phyloP scores from a whole-genome alignment of 2,113 vertebrate species.

The Rhinolophus sinicus region DNA sequence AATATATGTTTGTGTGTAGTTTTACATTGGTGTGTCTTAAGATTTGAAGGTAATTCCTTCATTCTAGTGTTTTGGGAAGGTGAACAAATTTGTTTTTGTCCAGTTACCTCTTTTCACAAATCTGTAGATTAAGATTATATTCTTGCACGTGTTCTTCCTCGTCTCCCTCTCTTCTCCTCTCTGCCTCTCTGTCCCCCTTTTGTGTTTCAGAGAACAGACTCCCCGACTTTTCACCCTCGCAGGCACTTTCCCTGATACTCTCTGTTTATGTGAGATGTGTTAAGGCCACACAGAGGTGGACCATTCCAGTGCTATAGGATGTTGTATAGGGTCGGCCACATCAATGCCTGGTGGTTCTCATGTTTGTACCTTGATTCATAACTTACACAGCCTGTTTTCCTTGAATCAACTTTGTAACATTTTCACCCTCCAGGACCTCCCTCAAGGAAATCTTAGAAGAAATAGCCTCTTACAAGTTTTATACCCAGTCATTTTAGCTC shows the following conservation, averaged over 20 bases:
- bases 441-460: not conserved
- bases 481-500: not conserved
- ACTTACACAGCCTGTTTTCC: not conserved
- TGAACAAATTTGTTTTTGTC: not conserved
- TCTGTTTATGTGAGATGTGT: not conserved
- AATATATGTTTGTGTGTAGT: too few species aligned
- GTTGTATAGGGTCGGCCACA: not conserved
- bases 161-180: not conserved
- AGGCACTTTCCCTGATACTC: not conserved
- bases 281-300: fast-evolving
- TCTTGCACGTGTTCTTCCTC: fast-evolving
- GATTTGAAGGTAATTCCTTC: not conserved
- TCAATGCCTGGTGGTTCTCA: fast-evolving
- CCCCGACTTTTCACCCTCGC: not conserved
- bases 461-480: too few species aligned
- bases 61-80: not conserved
- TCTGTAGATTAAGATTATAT: not conserved
- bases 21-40: not conserved
- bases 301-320: fast-evolving
- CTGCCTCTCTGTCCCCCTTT: fast-evolving
- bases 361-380: not conserved
- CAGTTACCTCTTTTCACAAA: not conserved
- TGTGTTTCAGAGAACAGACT: not conserved
- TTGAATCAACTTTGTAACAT: not conserved
- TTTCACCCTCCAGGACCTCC: not conserved